These are phyloP conservation scores for Larimichthys polyactis DNA, from an alignment of 2,113 vertebrate species.

Conservation along the genomic window DNA sequence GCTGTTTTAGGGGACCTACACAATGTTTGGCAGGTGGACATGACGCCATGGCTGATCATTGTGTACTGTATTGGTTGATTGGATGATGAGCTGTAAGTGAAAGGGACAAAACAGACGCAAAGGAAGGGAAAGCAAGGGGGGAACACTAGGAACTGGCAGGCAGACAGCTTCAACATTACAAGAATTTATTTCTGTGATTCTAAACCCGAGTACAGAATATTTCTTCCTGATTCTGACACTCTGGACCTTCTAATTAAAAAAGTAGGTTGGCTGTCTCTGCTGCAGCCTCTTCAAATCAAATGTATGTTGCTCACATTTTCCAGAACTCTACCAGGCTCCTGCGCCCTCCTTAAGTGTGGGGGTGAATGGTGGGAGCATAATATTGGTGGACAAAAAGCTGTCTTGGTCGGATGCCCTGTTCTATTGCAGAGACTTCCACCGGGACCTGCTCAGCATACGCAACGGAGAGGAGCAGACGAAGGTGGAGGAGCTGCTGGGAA, in stretches of 20 bases:
- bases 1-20: too few relatives aligned
- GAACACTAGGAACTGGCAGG: too few relatives aligned
- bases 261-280: not conserved
- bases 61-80: too few relatives aligned
- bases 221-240: too few relatives aligned
- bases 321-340: not conserved
- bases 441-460: constrained; percentile 38
- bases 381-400: constrained; percentile 20
- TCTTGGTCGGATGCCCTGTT: constrained; percentile 48
- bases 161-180: too few relatives aligned
- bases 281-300: not conserved
- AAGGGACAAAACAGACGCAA: too few relatives aligned
- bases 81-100: too few relatives aligned
- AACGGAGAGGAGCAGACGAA: constrained; percentile 35
- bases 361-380: not conserved
- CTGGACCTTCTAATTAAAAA: too few relatives aligned
- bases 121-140: too few relatives aligned
- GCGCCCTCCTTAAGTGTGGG: not conserved
- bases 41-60: too few relatives aligned
- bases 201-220: not conserved
- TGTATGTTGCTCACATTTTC: not conserved
- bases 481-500: not conserved
- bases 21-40: too few relatives aligned
- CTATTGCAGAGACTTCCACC: constrained; percentile 38
- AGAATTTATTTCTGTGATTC: not conserved